Evolutionary conservation across 2,797 vertebrate genomes (phyloP).

Genomic region (Percopsis omiscomaycus): DNA sequence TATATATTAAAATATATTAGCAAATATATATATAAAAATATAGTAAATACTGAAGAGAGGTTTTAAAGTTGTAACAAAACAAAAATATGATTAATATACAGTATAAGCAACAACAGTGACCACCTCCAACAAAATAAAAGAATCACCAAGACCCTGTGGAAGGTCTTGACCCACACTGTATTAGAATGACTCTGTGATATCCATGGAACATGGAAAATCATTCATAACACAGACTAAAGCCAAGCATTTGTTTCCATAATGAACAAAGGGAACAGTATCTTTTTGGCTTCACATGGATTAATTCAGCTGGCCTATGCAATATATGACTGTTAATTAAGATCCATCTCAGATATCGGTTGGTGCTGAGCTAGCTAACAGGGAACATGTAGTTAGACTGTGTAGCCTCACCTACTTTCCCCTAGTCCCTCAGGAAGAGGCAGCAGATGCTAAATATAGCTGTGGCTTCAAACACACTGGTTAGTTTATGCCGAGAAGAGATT

Average conservation of each 20-base stretch:
- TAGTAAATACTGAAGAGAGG: too few species aligned
- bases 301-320: conserved; percentile 28
- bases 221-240: conserved; percentile 8
- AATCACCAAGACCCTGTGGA: not conserved
- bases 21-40: too few species aligned
- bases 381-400: conserved; percentile 22
- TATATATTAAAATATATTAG: too few species aligned
- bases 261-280: conserved; percentile 29
- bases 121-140: too few species aligned
- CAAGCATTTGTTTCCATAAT: conserved; percentile 39
- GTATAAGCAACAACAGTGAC: too few species aligned
- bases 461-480: conserved; percentile 64
- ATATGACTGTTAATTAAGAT: conserved; percentile 66
- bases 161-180: not conserved
- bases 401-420: conserved; percentile 68
- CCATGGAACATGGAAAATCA: conserved; percentile 11
- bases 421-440: conserved; percentile 56
- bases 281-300: conserved; percentile 34
- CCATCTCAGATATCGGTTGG: conserved; percentile 47
- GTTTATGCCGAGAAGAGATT: conserved; percentile 63
- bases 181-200: conserved; percentile 11
- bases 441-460: conserved; percentile 71
- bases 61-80: too few species aligned
- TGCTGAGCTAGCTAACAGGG: conserved; percentile 55
- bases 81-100: too few species aligned